Evolutionary conservation across 2,888 invertebrate species (phyloP).

Genomic region (Sarcophaga subvicina): DNA sequence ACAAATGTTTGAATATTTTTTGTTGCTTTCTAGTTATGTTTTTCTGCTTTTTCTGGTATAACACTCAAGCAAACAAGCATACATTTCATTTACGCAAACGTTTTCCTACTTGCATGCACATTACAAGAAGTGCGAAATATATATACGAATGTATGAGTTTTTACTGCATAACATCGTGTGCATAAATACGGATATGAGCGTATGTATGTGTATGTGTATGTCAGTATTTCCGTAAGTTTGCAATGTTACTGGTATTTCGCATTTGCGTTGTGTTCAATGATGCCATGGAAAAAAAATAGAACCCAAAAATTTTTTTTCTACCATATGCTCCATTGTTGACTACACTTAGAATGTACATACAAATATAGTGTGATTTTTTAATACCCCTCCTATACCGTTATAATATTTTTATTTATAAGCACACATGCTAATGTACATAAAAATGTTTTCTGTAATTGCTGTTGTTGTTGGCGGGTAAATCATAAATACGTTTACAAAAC

Average conservation of each 20-base stretch:
- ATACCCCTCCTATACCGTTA: no score
- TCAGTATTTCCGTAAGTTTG: constrained; percentile 59
- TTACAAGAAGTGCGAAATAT: constrained; percentile 12
- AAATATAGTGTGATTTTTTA: no score
- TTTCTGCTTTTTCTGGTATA: neutral
- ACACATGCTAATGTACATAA: neutral
- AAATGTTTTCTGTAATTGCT: neutral
- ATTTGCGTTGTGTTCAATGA: constrained; percentile 35
- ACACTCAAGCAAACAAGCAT: neutral
- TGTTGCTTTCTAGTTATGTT: neutral
- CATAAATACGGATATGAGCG: no score
- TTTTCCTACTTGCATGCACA: neutral
- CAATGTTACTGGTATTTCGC: constrained; percentile 33
- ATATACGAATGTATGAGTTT: constrained; percentile 6
- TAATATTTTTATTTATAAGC: neutral
- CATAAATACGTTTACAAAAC: constrained; percentile 68
- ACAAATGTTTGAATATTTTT: constrained; percentile 55
- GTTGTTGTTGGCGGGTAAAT: constrained; percentile 50
- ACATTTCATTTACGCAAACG: constrained; percentile 12
- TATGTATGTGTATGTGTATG: constrained; percentile 36
- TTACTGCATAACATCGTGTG: neutral
- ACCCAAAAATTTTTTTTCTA: constrained; percentile 24
- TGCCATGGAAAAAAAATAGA: constrained; percentile 24
- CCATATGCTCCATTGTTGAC: constrained; percentile 59
- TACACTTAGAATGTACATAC: neutral